Evolutionary conservation across 2,797 vertebrate species (phyloP).

Genomic region (Neosalanx taihuensis): DNA sequence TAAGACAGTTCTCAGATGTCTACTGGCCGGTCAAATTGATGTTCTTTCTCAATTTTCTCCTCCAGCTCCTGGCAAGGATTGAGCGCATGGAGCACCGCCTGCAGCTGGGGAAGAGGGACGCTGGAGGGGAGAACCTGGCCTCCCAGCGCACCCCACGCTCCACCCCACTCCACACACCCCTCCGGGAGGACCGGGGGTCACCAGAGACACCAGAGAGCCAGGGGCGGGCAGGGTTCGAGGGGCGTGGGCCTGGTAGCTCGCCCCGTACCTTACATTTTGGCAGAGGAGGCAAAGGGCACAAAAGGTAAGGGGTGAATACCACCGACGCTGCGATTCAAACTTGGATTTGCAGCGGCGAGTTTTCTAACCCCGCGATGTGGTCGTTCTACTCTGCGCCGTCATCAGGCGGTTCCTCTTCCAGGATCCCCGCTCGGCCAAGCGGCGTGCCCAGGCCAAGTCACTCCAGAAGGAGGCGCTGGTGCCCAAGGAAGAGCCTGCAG

Average conservation of each 20-base stretch:
- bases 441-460: conserved; percentile 75
- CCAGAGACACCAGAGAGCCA: conserved; percentile 55
- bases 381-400: background rate
- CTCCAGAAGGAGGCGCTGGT: conserved; percentile 69
- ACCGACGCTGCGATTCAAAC: background rate
- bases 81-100: conserved; percentile 87
- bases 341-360: background rate
- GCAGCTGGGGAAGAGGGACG: conserved; percentile 84
- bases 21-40: background rate
- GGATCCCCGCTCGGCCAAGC: conserved; percentile 73
- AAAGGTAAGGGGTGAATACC: conserved; percentile 66
- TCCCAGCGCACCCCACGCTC: conserved; percentile 56
- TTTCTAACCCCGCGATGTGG: background rate
- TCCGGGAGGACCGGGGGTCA: conserved; percentile 19
- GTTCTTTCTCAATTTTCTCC: background rate
- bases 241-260: conserved; percentile 34
- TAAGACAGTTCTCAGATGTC: background rate
- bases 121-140: conserved; percentile 60
- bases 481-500: conserved; percentile 79
- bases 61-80: conserved; percentile 81
- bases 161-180: conserved; percentile 6
- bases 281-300: conserved; percentile 79
- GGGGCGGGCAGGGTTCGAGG: conserved; percentile 19
- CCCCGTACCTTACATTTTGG: conserved; percentile 75
- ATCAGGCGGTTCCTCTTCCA: conserved; percentile 70